A percentile compares a stretch with the other conserved stretches of the same genome.
These are phyloP conservation scores for Pardosa pseudoannulata DNA, from an alignment of 2,888 invertebrate genomes.

Conservation along the genomic window DNA sequence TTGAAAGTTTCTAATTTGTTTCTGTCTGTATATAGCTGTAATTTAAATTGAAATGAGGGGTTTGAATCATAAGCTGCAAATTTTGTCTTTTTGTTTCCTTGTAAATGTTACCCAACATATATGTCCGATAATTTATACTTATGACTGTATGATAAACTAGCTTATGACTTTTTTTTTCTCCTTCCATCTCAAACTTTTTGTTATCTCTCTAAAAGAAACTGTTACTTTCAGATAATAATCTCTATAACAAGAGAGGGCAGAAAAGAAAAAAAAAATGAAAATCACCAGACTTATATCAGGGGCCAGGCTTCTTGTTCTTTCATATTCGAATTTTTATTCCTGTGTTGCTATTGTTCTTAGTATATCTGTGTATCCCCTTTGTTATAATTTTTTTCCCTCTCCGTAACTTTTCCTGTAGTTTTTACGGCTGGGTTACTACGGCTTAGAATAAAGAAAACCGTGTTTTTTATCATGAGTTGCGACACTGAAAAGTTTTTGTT, in stretches of 20 bases:
- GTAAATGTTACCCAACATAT: no score
- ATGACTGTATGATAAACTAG: no score
- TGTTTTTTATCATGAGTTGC: not conserved
- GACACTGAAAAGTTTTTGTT: not conserved
- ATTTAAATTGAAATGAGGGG: no score
- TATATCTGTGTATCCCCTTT: not conserved
- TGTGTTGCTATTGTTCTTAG: not conserved
- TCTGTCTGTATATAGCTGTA: no score
- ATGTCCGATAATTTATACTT: no score
- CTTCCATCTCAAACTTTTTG: no score
- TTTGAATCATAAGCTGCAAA: no score
- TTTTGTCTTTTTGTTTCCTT: no score
- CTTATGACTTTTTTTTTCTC: no score
- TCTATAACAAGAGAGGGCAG: not conserved
- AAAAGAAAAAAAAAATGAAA: not conserved
- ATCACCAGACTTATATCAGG: not conserved
- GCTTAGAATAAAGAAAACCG: not conserved
- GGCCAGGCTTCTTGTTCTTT: not conserved
- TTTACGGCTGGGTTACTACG: not conserved
- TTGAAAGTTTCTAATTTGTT: no score
- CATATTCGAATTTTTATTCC: not conserved
- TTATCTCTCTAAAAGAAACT: not conserved
- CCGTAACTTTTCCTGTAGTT: not conserved
- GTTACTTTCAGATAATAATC: not conserved
- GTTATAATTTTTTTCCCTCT: not conserved